These are phyloP conservation scores for Campylomormyrus tamandua DNA, from an alignment of 2,113 vertebrate species.

Conservation along the genomic window DNA sequence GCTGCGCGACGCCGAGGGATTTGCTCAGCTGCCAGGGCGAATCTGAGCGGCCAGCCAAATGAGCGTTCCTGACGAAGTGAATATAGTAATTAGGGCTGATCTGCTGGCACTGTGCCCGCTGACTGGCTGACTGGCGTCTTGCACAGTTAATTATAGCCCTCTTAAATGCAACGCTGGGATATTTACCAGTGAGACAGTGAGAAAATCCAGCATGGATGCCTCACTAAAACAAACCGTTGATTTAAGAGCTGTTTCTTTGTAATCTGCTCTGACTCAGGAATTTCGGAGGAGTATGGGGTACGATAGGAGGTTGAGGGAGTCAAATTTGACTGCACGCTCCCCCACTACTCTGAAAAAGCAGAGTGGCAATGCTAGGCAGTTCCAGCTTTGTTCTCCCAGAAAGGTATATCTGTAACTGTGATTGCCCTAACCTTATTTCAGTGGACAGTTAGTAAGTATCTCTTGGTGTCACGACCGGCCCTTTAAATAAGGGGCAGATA, in stretches of 20 bases:
- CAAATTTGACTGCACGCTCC: neutral
- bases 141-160: constrained; percentile 73
- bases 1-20: constrained; percentile 26
- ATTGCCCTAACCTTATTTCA: neutral
- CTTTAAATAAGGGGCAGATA: neutral
- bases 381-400: neutral
- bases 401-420: neutral
- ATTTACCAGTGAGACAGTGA: constrained; percentile 45
- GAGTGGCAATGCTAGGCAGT: constrained; percentile 1
- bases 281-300: neutral
- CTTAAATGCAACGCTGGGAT: constrained; percentile 53
- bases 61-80: constrained; percentile 72
- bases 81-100: constrained; percentile 81
- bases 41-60: constrained; percentile 67
- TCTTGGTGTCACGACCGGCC: neutral
- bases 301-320: neutral
- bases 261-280: constrained; percentile 22
- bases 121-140: constrained; percentile 60
- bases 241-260: constrained; percentile 31
- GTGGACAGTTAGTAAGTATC: neutral
- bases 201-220: constrained; percentile 41
- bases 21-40: constrained; percentile 60
- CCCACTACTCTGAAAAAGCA: neutral
- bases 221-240: constrained; percentile 41
- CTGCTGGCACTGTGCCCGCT: constrained; percentile 64